Conservation (phyloP, 2,797 vertebrate genomes). For the Acipenser oxyrinchus region DNA sequence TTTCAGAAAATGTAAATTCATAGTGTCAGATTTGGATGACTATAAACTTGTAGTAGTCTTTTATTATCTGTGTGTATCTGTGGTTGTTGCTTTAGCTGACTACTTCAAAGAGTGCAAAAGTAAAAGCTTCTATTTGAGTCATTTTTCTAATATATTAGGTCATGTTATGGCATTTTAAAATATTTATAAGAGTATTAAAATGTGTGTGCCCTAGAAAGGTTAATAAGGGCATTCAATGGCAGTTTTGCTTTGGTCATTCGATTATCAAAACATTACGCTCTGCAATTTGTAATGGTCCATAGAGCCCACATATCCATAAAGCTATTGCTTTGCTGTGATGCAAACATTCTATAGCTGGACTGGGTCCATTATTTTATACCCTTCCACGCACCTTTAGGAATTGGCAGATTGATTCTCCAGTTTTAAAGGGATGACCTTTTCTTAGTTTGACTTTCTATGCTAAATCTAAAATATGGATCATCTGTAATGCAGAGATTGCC, state of each 20-base stretch:
- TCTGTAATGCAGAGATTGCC: slow-evolving; percentile 45
- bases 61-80: too few species aligned
- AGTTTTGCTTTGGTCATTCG: slow-evolving; percentile 50
- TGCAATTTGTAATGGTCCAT: slow-evolving; percentile 29
- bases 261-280: slow-evolving; percentile 50
- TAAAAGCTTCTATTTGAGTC: slow-evolving; percentile 35
- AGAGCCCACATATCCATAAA: slow-evolving; percentile 6
- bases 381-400: too few species aligned
- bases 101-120: slow-evolving; percentile 10
- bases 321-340: too few species aligned
- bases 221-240: slow-evolving; percentile 48
- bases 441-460: too few species aligned
- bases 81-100: too few species aligned
- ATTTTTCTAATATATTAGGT: slow-evolving; percentile 48
- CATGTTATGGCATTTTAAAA: slow-evolving; percentile 69
- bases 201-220: slow-evolving; percentile 47
- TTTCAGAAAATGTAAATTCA: slow-evolving; percentile 24
- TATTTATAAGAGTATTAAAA: slow-evolving; percentile 62
- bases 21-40: slow-evolving; percentile 26
- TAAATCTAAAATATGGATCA: too few species aligned
- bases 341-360: too few species aligned
- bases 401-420: too few species aligned
- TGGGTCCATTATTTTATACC: too few species aligned
- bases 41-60: slow-evolving; percentile 11
- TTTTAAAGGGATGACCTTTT: too few species aligned